A percentile compares a stretch with the other conserved stretches of the same genome.
These are phyloP conservation scores for Rhinoderma darwinii DNA, from an alignment of 2,113 vertebrate genomes.

Conservation along the genomic window DNA sequence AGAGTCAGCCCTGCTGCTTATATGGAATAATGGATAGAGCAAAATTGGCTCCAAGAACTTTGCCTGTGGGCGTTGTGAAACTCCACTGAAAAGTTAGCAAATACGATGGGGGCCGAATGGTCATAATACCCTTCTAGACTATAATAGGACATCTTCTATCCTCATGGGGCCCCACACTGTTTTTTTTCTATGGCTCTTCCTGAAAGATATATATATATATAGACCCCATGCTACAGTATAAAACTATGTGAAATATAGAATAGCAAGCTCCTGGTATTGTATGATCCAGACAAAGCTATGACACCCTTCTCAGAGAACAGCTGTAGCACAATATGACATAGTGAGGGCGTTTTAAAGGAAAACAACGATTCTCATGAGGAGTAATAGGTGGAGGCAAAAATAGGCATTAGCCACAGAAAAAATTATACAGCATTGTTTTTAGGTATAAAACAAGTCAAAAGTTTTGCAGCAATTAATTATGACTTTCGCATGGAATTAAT, in stretches of 20 bases:
- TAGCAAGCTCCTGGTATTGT: neutral
- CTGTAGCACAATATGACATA: neutral
- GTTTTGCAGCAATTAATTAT: neutral
- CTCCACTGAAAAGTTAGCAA: neutral
- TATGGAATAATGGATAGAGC: neutral
- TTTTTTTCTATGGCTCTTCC: neutral
- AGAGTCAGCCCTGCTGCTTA: no score
- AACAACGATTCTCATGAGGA: neutral
- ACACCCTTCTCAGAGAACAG: neutral
- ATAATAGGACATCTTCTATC: neutral
- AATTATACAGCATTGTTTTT: neutral
- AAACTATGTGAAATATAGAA: neutral
- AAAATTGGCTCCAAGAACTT: no score
- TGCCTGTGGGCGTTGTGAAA: neutral
- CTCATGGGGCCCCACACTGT: neutral
- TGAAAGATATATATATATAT: neutral
- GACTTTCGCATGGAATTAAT: neutral
- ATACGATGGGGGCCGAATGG: neutral
- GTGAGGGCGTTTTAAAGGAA: neutral
- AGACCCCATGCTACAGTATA: neutral
- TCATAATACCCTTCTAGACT: neutral
- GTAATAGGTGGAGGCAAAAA: neutral
- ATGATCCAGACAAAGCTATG: neutral
- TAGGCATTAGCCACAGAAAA: neutral
- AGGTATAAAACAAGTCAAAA: neutral